A percentile compares a stretch with the other conserved stretches of the same genome.
Evolutionary conservation across 1,140 invertebrate species (phyloP).

Genomic region (Venturia canescens): DNA sequence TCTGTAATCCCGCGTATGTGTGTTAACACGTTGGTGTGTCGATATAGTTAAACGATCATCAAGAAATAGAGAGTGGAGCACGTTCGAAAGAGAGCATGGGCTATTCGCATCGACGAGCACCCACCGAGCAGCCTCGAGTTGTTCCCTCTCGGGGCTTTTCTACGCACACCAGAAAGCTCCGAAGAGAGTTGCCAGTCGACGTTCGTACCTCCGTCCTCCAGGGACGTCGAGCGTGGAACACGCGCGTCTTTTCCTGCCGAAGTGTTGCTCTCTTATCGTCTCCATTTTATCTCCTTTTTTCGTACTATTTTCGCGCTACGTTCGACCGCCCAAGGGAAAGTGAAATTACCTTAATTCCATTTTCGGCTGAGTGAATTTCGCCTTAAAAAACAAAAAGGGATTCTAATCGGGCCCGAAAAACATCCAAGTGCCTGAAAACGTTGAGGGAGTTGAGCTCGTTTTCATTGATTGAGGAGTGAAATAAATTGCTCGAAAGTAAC

Average conservation of each 20-base stretch:
- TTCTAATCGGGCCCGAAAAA: too few relatives aligned
- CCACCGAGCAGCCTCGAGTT: constrained; percentile 9
- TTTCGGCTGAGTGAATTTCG: too few relatives aligned
- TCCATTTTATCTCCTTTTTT: neutral
- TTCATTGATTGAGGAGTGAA: neutral
- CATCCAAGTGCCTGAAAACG: too few relatives aligned
- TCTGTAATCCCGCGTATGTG: too few relatives aligned
- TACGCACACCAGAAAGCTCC: constrained; percentile 17
- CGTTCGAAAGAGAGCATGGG: constrained; percentile 25
- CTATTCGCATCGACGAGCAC: constrained; percentile 32
- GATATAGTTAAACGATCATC: constrained; percentile 8
- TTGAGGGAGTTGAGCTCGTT: neutral
- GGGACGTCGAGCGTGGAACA: constrained; percentile 21
- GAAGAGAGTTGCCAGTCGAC: constrained; percentile 47
- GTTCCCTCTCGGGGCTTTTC: constrained; percentile 23
- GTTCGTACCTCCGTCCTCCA: constrained; percentile 43
- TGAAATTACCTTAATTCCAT: too few relatives aligned
- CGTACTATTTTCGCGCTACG: neutral
- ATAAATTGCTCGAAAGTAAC: neutral
- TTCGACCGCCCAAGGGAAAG: too few relatives aligned
- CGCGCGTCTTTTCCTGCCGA: neutral
- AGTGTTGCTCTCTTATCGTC: neutral
- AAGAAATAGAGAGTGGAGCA: constrained; percentile 17
- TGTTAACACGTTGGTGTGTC: too few relatives aligned
- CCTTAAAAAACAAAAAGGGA: too few relatives aligned